Base-by-base conservation (phyloP, 2,888 invertebrate species). In the Cryptocephalus primarius region DNA sequence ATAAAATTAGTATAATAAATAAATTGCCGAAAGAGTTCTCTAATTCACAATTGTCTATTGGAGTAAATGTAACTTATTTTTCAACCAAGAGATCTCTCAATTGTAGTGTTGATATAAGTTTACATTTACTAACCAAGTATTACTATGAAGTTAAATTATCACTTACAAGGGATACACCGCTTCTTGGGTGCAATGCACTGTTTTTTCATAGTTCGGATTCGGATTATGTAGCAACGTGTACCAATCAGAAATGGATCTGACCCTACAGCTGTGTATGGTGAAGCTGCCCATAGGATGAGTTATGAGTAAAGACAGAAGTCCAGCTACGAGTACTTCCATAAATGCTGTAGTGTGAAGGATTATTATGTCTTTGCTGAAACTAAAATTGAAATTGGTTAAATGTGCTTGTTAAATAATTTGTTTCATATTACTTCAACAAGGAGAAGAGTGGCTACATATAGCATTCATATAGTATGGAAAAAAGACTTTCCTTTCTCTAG, bases 91-190 rank as follows among this genome's bases (percentile, higher is more conserved):
- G 22, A 22, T 22, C 22, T 22, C 22, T 22, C 6, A 6, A 2
- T 22, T 22, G 22, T 22, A 22, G 3, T 22, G 22, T 6, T 22
- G 6, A 4, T 22, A 22, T 2, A 2, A 22, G 22, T 6, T 22
- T 22, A 22, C 22, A 22, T 22, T 22, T 22, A 22, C 22, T 22
- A 22, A 22, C 22, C 22, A 22, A 22, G 6, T 6, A 6, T 43
- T 43, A 43, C 9, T 34, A 36, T 33, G 41, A 34, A 12, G 10
- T 12, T 8, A 38, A 31, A 22, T 39, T 4, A 36, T 36, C 6
- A 78, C 85, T 80, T 78, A 96, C 91, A 97, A 72, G 40, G 97
- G 97, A 75, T 93, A 97, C 0, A 96, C 95, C 47, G 95, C 93
- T 72, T 99, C 97, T 64, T 97, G 94, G 0, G 96, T 94, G 69